Evolutionary conservation across 2,888 invertebrate species (phyloP), one percentile per base, ranked within the genome.

Genomic region (Hypomecis atomaria): DNA sequence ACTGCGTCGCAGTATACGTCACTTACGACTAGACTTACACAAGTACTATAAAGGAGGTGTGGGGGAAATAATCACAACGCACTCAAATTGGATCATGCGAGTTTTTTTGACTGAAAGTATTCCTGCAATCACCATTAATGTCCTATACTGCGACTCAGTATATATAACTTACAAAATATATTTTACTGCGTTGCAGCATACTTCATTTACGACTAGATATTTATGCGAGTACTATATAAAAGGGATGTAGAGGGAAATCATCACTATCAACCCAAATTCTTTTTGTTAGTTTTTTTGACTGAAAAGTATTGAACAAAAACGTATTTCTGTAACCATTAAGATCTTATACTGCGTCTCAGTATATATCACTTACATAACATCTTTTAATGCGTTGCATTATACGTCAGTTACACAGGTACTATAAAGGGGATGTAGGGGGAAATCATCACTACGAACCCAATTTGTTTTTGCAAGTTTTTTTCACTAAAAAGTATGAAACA

Each of bases 41-140:
- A 55, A 59, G 61, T 54, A 66, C 53, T 59, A 61, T 67, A 66
- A 65, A 59, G 50, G 43, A 48, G 61, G 67, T 63, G 65, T 54
- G 53, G 58, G 56, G 47, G 43, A 56, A 65, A 65, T 60, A 57
- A 65, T 65, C 60, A 61, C 57, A 60, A 53, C 62, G 59, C 67
- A 66, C 66, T 58, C 68, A 69, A 70, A 70, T 70, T 70, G 72
- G 67, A 61, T 67, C 59, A 47, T 57, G 53, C 43, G 52, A 60
- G 57, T 60, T 59, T 66, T 62, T 59, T 59, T 49, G 62, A 62
- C 49, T 52, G 50, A 37, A 23, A 23, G 23, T 23, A 23, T 23
- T 23, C 3, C 23, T 23, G 23, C 23, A 23, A 23, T 23, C 23
- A 23, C 23, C 3, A 23, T 23, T 1, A 23, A 23, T 1, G 3